These are phyloP conservation scores for Calonectris borealis DNA, from an alignment of 2,113 vertebrate species.

Conservation along the genomic window DNA sequence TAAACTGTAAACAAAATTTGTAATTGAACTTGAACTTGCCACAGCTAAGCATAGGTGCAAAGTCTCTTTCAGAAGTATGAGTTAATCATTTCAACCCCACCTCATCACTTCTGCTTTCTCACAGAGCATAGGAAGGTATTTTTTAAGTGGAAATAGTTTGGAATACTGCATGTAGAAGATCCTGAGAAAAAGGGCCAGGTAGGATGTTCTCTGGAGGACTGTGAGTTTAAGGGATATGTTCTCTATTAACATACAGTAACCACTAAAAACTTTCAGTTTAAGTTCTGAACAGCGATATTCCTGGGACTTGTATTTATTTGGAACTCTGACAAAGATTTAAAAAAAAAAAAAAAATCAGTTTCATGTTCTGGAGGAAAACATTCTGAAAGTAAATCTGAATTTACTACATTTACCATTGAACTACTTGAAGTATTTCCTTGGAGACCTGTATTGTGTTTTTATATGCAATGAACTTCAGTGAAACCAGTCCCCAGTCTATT, in stretches of 20 bases:
- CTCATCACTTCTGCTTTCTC: not conserved
- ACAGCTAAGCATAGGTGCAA: not conserved
- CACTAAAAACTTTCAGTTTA: not conserved
- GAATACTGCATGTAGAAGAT: not conserved
- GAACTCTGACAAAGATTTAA: not conserved
- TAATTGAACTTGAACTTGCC: not conserved
- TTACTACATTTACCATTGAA: not conserved
- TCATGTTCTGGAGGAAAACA: not conserved
- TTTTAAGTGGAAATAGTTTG: not conserved
- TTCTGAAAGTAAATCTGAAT: not conserved
- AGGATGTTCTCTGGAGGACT: not conserved
- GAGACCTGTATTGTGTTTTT: not conserved
- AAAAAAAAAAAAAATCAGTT: not conserved
- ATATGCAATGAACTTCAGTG: not conserved
- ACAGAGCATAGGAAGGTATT: not conserved
- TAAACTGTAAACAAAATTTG: not conserved
- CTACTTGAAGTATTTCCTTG: not conserved
- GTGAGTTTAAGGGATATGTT: not conserved
- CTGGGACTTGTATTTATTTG: not conserved
- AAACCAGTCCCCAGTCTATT: not conserved
- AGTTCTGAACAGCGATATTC: not conserved
- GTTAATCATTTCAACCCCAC: not conserved
- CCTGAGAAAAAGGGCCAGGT: not conserved
- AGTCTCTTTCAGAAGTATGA: not conserved
- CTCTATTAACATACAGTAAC: not conserved